Percentiles rank a stretch among this genome's conserved stretches.
Evolutionary conservation across 2,888 invertebrate genomes (phyloP).

Genomic region (Eristalis pertinax): DNA sequence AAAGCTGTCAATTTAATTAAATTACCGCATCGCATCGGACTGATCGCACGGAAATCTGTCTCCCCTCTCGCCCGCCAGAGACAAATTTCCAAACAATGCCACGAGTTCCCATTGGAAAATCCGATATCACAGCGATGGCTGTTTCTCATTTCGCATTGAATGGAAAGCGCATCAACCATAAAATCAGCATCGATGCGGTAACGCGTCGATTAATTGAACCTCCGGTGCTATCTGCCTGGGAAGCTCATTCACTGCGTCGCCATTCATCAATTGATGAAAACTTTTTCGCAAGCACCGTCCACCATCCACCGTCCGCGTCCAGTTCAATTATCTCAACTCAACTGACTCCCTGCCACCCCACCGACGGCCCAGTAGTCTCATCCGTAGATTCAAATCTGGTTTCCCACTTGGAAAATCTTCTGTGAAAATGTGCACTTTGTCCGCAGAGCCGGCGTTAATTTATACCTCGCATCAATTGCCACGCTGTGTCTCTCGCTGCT

Average conservation of each 20-base stretch:
- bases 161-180: slow-evolving; percentile 57
- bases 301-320: not conserved
- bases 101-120: slow-evolving; percentile 26
- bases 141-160: slow-evolving; percentile 25
- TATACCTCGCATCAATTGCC: slow-evolving; percentile 50
- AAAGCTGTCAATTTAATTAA: slow-evolving; percentile 66
- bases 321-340: slow-evolving; percentile 4
- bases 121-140: not conserved
- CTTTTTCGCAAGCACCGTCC: slow-evolving; percentile 19
- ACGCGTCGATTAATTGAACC: slow-evolving; percentile 62
- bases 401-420: slow-evolving; percentile 30
- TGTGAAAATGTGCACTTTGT: slow-evolving; percentile 52
- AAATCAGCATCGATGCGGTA: slow-evolving; percentile 69
- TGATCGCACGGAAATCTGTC: slow-evolving; percentile 42
- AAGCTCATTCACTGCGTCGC: slow-evolving; percentile 62
- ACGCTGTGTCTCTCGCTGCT: slow-evolving; percentile 11
- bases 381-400: slow-evolving; percentile 47
- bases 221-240: slow-evolving; percentile 50
- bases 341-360: not conserved
- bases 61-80: not conserved
- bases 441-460: slow-evolving; percentile 26
- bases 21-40: slow-evolving; percentile 35
- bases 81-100: slow-evolving; percentile 7
- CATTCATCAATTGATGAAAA: slow-evolving; percentile 64
- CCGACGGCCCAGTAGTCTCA: not conserved